A percentile compares a stretch with the other conserved stretches of the same genome.
Conservation (phyloP, 2,888 invertebrate species). For the Pyrrhosoma nymphula region DNA sequence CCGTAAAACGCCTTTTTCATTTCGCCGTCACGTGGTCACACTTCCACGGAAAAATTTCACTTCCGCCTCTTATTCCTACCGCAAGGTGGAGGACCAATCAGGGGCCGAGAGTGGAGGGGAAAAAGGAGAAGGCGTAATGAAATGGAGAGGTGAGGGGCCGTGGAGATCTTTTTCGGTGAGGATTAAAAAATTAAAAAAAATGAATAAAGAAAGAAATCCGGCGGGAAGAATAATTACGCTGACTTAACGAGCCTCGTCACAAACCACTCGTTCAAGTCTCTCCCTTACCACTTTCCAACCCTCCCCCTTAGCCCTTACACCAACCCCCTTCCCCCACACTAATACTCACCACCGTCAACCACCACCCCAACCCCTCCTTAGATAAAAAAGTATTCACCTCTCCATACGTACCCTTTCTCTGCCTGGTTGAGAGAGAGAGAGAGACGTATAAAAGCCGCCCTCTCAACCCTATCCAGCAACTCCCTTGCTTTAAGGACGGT, state of each 20-base stretch:
- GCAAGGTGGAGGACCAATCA: background rate
- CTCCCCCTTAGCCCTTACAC: background rate
- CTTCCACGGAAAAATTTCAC: background rate
- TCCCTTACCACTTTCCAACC: background rate
- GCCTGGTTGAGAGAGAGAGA: background rate
- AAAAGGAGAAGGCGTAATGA: background rate
- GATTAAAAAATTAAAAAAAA: background rate
- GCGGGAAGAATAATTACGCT: background rate
- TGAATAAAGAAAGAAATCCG: background rate
- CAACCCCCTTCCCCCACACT: background rate
- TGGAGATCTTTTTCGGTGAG: background rate
- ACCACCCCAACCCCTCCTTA: background rate
- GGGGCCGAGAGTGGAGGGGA: background rate
- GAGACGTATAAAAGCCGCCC: background rate
- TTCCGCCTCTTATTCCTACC: background rate
- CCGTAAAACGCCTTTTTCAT: background rate
- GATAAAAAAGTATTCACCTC: background rate
- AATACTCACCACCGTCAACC: background rate
- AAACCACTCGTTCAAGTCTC: slow-evolving; percentile 53
- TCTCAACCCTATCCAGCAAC: background rate
- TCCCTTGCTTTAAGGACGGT: background rate
- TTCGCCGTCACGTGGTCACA: background rate
- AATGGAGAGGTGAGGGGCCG: background rate
- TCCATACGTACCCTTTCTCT: background rate
- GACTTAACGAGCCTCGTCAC: slow-evolving; percentile 55